These are phyloP conservation scores for Cheilosia pagana DNA, from an alignment of 2,888 invertebrate species.

Conservation along the genomic window DNA sequence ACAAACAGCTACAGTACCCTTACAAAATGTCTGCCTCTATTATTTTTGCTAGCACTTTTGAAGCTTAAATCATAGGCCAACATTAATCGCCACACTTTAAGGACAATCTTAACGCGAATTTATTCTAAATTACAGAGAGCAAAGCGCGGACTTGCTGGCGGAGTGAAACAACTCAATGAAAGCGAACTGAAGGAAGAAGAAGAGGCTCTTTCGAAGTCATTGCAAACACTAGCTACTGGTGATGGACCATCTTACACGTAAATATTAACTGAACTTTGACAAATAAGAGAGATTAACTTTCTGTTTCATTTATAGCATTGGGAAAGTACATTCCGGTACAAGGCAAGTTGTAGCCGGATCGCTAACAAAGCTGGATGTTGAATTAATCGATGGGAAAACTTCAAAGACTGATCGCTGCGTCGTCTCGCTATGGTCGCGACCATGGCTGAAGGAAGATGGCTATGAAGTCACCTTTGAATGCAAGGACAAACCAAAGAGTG, in stretches of 20 bases:
- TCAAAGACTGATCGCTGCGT: constrained; percentile 77
- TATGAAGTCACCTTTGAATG: constrained; percentile 83
- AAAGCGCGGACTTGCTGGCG: constrained; percentile 32
- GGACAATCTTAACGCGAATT: neutral
- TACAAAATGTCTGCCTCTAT: too few relatives aligned
- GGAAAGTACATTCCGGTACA: constrained; percentile 82
- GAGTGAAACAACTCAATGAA: constrained; percentile 59
- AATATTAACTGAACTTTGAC: neutral
- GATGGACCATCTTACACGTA: constrained; percentile 81
- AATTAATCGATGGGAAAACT: constrained; percentile 85
- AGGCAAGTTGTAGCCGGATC: constrained; percentile 85
- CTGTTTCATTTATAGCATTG: constrained; percentile 77
- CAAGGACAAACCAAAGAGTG: constrained; percentile 78
- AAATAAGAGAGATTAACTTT: neutral
- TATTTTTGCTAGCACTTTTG: too few relatives aligned
- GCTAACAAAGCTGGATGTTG: constrained; percentile 85
- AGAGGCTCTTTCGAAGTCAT: constrained; percentile 76
- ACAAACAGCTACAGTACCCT: too few relatives aligned
- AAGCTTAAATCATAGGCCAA: too few relatives aligned
- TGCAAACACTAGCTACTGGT: constrained; percentile 78
- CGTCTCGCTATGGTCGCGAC: constrained; percentile 85
- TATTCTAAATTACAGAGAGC: constrained; percentile 31
- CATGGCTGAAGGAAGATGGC: constrained; percentile 84
- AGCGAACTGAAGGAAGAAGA: constrained; percentile 76
- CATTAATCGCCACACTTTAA: too few relatives aligned